phyloP scores from a whole-genome alignment of 2,113 vertebrate species.

The Sphyrna mokarran region DNA sequence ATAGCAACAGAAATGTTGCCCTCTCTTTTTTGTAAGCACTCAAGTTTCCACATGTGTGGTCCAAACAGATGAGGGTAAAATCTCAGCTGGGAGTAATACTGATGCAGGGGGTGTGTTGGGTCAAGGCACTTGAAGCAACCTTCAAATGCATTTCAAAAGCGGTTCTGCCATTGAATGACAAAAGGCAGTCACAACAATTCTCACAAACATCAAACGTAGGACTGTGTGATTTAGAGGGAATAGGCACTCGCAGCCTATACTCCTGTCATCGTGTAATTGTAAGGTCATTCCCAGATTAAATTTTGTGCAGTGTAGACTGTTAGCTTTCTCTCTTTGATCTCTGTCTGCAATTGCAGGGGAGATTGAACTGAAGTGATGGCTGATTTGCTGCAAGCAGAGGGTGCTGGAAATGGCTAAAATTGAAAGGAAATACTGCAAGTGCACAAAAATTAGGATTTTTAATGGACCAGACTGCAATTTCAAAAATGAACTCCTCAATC shows the following conservation, averaged over 20 bases:
- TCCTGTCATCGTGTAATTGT: not conserved
- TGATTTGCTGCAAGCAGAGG: not conserved
- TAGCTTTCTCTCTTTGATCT: not conserved
- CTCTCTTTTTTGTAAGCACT: not conserved
- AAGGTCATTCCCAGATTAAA: not conserved
- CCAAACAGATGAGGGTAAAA: not conserved
- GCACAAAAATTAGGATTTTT: not conserved
- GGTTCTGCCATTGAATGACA: not conserved
- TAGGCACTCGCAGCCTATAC: not conserved
- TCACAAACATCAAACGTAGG: not conserved
- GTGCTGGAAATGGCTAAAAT: not conserved
- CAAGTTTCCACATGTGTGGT: not conserved
- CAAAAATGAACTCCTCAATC: not conserved
- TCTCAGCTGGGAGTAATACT: constrained; percentile 23
- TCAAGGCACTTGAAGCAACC: not conserved
- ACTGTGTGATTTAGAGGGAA: not conserved
- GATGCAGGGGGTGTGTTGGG: not conserved
- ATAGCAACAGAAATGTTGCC: not conserved
- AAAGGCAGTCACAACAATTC: constrained; percentile 17
- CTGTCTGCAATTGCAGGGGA: not conserved
- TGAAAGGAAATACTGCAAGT: not conserved
- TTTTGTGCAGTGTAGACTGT: not conserved
- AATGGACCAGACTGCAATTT: not conserved
- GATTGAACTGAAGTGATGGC: not conserved
- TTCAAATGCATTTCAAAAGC: not conserved